Evolutionary conservation across 2,888 invertebrate genomes (phyloP).

Genomic region (Cerceris rybyensis): DNA sequence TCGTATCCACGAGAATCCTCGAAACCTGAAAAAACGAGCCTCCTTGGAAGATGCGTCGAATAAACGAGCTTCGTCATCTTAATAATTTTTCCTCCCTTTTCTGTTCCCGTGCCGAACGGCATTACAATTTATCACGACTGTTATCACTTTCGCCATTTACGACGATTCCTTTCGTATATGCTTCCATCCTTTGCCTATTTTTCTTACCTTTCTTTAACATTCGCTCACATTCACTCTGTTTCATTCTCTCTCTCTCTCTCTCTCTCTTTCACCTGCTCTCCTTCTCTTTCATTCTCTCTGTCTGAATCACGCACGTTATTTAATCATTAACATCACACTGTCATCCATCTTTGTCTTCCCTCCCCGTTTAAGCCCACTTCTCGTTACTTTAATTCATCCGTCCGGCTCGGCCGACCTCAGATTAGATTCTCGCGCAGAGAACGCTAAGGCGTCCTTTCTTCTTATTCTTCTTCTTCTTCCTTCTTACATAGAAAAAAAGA

Average conservation of each 20-base stretch:
- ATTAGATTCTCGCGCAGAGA: constrained; percentile 50
- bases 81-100: constrained; percentile 5
- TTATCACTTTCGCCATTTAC: constrained; percentile 55
- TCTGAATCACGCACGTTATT: not conserved
- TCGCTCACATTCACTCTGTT: constrained; percentile 7
- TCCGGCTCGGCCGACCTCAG: constrained; percentile 67
- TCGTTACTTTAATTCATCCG: constrained; percentile 32
- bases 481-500: constrained; percentile 59
- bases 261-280: constrained; percentile 12
- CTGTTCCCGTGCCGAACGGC: constrained; percentile 18
- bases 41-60: constrained; percentile 32
- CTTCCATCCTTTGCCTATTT: constrained; percentile 4
- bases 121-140: constrained; percentile 53
- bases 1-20: constrained; percentile 17
- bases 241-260: constrained; percentile 7
- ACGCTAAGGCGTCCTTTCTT: constrained; percentile 44
- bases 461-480: constrained; percentile 32
- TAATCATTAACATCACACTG: not conserved
- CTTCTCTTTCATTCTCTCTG: not conserved
- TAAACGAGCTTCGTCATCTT: constrained; percentile 17
- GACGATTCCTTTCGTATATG: constrained; percentile 27
- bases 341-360: constrained; percentile 8
- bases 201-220: constrained; percentile 15
- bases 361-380: constrained; percentile 24
- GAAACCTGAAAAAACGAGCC: constrained; percentile 24